Conservation (phyloP, 1,140 invertebrate species). For the Neoseiulus cucumeris region DNA sequence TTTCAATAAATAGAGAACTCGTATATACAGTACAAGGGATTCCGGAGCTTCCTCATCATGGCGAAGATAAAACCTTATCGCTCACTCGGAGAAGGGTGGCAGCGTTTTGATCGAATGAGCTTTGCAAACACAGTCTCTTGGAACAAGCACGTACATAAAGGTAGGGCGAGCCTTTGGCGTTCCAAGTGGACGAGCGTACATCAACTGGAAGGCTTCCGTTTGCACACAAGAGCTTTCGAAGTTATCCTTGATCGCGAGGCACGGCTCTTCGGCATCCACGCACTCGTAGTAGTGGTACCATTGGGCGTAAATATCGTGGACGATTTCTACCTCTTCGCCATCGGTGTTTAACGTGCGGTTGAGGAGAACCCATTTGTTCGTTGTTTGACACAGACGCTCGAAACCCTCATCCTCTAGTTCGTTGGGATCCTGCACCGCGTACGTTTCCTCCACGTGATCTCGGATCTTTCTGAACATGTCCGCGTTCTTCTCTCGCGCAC, state of each 20-base stretch:
- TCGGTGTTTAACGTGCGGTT: conserved; percentile 1
- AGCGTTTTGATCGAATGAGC: background rate
- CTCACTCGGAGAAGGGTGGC: background rate
- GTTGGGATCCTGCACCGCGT: background rate
- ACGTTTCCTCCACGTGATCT: conserved; percentile 7
- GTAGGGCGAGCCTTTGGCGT: background rate
- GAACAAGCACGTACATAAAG: background rate
- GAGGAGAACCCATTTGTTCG: background rate
- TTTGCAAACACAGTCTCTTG: conserved; percentile 4
- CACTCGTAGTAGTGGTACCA: conserved; percentile 6
- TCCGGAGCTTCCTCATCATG: no score
- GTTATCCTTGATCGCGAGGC: background rate
- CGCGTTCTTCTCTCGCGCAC: background rate
- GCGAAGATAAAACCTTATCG: no score
- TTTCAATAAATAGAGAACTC: no score
- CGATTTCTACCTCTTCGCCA: background rate
- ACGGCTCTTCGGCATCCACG: background rate
- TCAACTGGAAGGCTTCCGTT: background rate
- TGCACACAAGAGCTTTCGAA: background rate
- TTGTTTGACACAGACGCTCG: background rate
- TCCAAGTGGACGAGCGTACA: background rate
- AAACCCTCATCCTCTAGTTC: background rate
- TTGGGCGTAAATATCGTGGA: conserved; percentile 3
- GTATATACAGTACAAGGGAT: no score
- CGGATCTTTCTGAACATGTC: background rate